These are phyloP conservation scores for Anguilla megastoma DNA, from an alignment of 2,797 vertebrate genomes.

Conservation along the genomic window DNA sequence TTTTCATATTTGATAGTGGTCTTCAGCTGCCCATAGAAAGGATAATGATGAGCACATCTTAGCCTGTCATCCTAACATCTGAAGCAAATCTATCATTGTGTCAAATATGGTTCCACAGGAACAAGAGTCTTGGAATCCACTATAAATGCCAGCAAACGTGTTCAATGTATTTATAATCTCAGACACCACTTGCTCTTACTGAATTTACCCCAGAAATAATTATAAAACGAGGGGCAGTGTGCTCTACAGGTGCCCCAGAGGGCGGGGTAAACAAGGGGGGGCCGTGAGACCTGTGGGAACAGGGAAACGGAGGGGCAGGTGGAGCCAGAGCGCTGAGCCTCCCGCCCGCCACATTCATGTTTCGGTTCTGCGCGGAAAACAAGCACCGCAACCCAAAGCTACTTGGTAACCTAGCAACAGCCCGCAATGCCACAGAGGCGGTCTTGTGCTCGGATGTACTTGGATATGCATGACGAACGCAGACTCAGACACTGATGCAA, in stretches of 20 bases:
- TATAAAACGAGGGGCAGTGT: background rate
- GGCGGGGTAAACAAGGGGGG: background rate
- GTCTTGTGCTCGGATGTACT: background rate
- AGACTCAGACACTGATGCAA: background rate
- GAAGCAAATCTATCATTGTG: background rate
- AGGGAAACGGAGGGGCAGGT: background rate
- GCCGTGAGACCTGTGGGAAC: background rate
- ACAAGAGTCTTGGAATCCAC: background rate
- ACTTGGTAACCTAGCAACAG: conserved; percentile 35
- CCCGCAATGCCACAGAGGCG: conserved; percentile 8
- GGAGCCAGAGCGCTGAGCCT: background rate
- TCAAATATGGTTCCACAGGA: background rate
- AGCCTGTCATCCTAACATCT: background rate
- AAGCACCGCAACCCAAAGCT: conserved; percentile 11
- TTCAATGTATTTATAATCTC: background rate
- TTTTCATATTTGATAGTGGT: background rate
- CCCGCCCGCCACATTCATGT: background rate
- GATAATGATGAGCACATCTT: background rate
- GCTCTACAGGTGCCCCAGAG: background rate
- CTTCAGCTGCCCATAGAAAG: background rate
- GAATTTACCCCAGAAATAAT: background rate
- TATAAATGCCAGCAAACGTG: background rate
- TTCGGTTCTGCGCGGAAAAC: background rate
- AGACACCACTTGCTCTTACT: background rate
- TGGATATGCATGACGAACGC: background rate